These are phyloP conservation scores for Shargacucullia verbasci DNA, from an alignment of 2,888 invertebrate species.

Conservation along the genomic window DNA sequence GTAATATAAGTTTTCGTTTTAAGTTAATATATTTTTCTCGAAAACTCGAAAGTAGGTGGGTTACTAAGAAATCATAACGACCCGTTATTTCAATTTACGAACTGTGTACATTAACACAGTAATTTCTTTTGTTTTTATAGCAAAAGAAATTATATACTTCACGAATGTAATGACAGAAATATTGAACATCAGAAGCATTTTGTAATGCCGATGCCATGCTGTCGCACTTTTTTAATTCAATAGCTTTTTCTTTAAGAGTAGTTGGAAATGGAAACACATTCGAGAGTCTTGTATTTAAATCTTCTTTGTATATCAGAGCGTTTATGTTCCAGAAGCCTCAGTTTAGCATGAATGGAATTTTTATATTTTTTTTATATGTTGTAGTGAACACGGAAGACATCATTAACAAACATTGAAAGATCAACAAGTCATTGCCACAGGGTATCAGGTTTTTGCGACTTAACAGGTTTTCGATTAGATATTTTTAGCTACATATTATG, in stretches of 20 bases:
- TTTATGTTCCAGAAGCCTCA: conserved; percentile 13
- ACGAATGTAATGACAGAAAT: conserved; percentile 34
- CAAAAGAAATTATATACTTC: conserved; percentile 40
- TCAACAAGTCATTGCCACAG: background rate
- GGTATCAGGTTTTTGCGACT: background rate
- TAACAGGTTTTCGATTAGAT: background rate
- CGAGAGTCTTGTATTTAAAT: too few species aligned
- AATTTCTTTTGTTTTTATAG: conserved; percentile 46
- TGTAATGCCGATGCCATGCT: conserved; percentile 37
- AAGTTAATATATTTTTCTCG: conserved; percentile 31
- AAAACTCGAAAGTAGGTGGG: too few species aligned
- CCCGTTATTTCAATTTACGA: conserved; percentile 52
- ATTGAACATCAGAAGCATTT: conserved; percentile 19
- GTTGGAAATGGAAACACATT: conserved; percentile 9
- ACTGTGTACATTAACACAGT: conserved; percentile 23
- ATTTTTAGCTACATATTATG: background rate
- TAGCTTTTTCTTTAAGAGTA: conserved; percentile 7
- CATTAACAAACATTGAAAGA: background rate
- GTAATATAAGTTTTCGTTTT: too few species aligned
- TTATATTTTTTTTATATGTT: conserved; percentile 13
- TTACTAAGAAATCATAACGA: conserved; percentile 34
- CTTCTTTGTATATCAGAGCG: conserved; percentile 3
- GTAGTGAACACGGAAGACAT: background rate
- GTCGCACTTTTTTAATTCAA: conserved; percentile 14
- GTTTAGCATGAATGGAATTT: background rate